Conservation (phyloP, 1,140 invertebrate genomes). For the Acromyrmex echinatior region DNA sequence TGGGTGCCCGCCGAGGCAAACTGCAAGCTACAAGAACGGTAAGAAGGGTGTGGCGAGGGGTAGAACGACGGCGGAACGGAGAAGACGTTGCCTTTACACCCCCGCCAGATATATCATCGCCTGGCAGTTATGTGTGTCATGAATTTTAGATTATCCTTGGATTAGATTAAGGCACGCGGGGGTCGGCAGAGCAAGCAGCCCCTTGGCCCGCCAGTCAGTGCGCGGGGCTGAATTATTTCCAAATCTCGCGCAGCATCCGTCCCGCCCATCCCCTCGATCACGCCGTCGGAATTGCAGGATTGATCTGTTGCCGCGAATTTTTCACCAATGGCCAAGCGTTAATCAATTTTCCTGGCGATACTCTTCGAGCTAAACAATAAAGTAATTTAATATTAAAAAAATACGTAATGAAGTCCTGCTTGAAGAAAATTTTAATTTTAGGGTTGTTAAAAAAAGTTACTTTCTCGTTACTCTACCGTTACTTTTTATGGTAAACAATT, state of each 20-base stretch:
- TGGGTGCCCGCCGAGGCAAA: conserved; percentile 25
- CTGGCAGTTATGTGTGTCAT: conserved; percentile 86
- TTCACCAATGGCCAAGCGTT: background rate
- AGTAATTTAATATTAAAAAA: background rate
- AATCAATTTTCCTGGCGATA: background rate
- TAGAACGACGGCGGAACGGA: conserved; percentile 39
- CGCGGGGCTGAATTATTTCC: conserved; percentile 58
- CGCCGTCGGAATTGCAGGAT: conserved; percentile 42
- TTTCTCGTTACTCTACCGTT: no score
- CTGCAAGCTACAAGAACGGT: conserved; percentile 24
- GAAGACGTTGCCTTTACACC: conserved; percentile 77
- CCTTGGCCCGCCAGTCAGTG: conserved; percentile 74
- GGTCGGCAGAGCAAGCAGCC: conserved; percentile 65
- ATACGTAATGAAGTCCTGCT: background rate
- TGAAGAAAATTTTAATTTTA: background rate
- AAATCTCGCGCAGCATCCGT: conserved; percentile 53
- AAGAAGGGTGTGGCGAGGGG: background rate
- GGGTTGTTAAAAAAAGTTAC: no score
- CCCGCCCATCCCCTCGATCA: background rate
- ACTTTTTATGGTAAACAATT: no score
- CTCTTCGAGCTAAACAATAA: background rate
- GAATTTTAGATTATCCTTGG: conserved; percentile 86
- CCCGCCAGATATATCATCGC: conserved; percentile 85
- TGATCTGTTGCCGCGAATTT: conserved; percentile 61
- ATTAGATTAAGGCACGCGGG: conserved; percentile 84